phyloP scores from a whole-genome alignment of 2,797 vertebrate species.

The Muraenolepis orangiensis region DNA sequence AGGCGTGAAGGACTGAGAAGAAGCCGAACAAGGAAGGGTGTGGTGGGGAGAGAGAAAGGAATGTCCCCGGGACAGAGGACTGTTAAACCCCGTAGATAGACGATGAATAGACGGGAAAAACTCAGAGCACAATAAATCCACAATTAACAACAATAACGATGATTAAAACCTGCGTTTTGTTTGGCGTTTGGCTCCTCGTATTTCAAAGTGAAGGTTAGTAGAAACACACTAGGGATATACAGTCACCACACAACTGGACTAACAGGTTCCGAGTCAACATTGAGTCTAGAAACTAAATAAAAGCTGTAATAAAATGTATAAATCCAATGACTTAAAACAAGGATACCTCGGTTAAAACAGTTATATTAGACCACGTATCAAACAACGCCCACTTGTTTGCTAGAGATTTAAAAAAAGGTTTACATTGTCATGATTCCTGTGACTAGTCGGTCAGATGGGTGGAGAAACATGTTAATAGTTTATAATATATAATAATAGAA shows the following conservation, averaged over 20 bases:
- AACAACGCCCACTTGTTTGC: too few relatives aligned
- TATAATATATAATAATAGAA: too few relatives aligned
- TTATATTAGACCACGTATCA: too few relatives aligned
- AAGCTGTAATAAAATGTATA: too few relatives aligned
- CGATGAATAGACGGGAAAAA: not conserved
- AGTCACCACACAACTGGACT: not conserved
- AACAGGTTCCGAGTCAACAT: not conserved
- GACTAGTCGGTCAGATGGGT: not conserved
- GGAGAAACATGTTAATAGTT: not conserved
- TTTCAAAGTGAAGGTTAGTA: not conserved
- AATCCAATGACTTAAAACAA: too few relatives aligned
- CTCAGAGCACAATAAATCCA: not conserved
- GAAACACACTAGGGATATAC: not conserved
- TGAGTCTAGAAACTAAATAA: not conserved
- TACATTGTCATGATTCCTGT: not conserved
- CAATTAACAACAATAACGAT: not conserved
- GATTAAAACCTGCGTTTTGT: not conserved
- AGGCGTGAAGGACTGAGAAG: conserved; percentile 41
- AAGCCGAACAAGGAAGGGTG: conserved; percentile 64
- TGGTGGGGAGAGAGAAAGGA: conserved; percentile 48
- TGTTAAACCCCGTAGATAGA: not conserved
- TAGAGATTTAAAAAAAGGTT: not conserved
- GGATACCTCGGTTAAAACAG: too few relatives aligned
- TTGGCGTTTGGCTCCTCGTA: not conserved
- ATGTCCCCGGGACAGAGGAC: not conserved